These are phyloP conservation scores for Hyles vespertilio DNA, from an alignment of 1,140 invertebrate genomes.

Conservation along the genomic window DNA sequence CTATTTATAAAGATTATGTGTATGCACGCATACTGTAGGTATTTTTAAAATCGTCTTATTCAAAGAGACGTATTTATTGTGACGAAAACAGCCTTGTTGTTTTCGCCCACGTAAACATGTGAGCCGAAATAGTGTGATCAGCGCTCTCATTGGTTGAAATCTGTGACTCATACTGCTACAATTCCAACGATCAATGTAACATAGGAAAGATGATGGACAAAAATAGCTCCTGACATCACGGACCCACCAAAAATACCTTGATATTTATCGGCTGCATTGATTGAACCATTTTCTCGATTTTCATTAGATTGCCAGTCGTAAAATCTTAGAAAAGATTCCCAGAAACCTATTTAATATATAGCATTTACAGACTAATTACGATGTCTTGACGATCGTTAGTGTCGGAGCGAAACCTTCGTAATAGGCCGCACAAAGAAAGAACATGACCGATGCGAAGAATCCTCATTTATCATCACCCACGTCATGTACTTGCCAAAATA, in stretches of 20 bases:
- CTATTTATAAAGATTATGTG: not conserved
- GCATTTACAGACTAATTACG: too few relatives aligned
- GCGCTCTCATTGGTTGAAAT: slow-evolving; percentile 35
- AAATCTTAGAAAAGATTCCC: too few relatives aligned
- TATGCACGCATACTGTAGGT: not conserved
- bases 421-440: slow-evolving; percentile 8
- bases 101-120: slow-evolving; percentile 50
- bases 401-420: slow-evolving; percentile 4
- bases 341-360: too few relatives aligned
- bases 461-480: slow-evolving; percentile 26
- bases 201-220: slow-evolving; percentile 25
- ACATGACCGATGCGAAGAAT: not conserved
- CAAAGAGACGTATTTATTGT: slow-evolving; percentile 46
- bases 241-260: slow-evolving; percentile 16
- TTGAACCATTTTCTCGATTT: too few relatives aligned
- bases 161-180: slow-evolving; percentile 51
- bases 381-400: not conserved
- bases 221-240: slow-evolving; percentile 30
- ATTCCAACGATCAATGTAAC: slow-evolving; percentile 48
- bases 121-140: slow-evolving; percentile 46
- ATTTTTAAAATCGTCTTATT: slow-evolving; percentile 41
- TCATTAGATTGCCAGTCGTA: too few relatives aligned
- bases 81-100: slow-evolving; percentile 66
- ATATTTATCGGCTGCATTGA: not conserved
- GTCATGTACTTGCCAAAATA: slow-evolving; percentile 24